Evolutionary conservation across 2,888 invertebrate genomes (phyloP).

Genomic region (Drosophila stalkeri): DNA sequence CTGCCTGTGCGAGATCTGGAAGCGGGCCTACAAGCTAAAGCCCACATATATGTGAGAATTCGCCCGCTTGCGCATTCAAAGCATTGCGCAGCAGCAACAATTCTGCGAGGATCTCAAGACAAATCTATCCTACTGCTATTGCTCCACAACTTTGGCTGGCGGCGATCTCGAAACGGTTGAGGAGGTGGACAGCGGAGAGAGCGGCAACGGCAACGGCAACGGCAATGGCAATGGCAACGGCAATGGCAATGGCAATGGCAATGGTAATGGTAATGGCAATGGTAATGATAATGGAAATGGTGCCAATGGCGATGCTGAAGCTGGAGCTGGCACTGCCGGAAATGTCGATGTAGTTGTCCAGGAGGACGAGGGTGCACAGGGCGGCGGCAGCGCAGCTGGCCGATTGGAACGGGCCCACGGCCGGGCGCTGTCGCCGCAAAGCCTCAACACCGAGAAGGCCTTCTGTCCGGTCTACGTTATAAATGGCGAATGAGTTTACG

Average conservation of each 20-base stretch:
- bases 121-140: conserved; percentile 83
- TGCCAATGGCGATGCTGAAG: conserved; percentile 2
- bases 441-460: conserved; percentile 75
- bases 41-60: conserved; percentile 91
- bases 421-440: conserved; percentile 74
- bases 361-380: conserved; percentile 37
- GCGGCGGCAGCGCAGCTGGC: conserved; percentile 62
- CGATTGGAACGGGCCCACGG: conserved; percentile 47
- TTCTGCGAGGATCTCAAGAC: conserved; percentile 84
- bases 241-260: not conserved
- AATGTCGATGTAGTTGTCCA: conserved; percentile 2
- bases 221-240: not conserved
- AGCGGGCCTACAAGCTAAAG: conserved; percentile 96
- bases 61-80: conserved; percentile 84
- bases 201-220: conserved; percentile 20
- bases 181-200: conserved; percentile 76
- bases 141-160: conserved; percentile 83
- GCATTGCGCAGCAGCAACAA: conserved; percentile 84
- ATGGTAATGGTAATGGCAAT: not conserved
- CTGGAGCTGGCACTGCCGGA: not conserved
- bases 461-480: conserved; percentile 83
- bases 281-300: not conserved
- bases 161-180: conserved; percentile 82
- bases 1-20: conserved; percentile 98
- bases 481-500: conserved; percentile 84